Base-by-base conservation (phyloP, 2,797 vertebrate species). In the Acanthurus tractus region DNA sequence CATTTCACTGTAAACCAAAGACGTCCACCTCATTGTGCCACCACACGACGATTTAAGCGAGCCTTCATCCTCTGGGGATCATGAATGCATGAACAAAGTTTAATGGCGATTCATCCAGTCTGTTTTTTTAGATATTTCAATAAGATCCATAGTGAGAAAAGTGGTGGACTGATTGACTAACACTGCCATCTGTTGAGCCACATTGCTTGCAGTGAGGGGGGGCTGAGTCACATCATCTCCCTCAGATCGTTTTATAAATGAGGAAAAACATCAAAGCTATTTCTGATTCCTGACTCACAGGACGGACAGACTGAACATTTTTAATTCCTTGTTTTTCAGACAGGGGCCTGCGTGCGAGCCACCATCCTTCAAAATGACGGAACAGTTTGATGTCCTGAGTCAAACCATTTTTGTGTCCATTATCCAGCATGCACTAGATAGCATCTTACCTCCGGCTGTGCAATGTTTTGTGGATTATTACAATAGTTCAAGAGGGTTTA, bases 351-450 rank as follows among this genome's bases (percentile, higher is more conserved):
- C 52, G 34, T 25, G 46, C 12, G 44, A 9, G 20, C 46, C 22
- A 70, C 66, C 67, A 79, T 77, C 63, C 68, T 72, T 84, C 77
- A 82, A 82, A 76, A 84, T 52, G 67, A 76, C 69, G 53, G 46
- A 78, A 83, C 73, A 82, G 76, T 81, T 87, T 88, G 82, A 89
- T 76, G 83, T 79, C 58, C 57, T 42, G 72, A 82, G 68, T 80
- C 78, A 83, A 84, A 79, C 63, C 57, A 52, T 72, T 81, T 85
- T 18, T 22, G 62, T 82, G 81, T 73, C 86, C 72, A 85, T 90
- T 78, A 86, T 66, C 66, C 86, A 59, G 53, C 50, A 46, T 48
- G 77, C 74, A 77, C 70, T 57, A 64, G 76, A 88, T 80, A 65
- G 61, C 75, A 81, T 87, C 84, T 76, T 66, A 85, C 81, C 79